phyloP scores from a whole-genome alignment of 2,113 vertebrate genomes.

The Gobio gobio region DNA sequence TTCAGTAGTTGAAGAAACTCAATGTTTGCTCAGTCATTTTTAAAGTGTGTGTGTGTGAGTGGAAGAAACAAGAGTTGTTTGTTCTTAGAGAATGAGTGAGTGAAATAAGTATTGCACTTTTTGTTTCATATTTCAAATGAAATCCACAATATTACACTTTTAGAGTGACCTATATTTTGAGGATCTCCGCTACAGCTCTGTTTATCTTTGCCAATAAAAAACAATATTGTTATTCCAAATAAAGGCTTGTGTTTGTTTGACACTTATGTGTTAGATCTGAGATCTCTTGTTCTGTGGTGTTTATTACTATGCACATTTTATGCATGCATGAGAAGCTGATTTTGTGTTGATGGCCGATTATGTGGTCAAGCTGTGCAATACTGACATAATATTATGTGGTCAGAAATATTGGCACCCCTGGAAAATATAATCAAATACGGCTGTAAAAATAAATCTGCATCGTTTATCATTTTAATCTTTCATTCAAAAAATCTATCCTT shows the following conservation, averaged over 20 bases:
- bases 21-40: neutral
- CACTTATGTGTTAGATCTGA: neutral
- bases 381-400: no score
- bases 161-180: neutral
- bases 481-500: no score
- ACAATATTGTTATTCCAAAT: neutral
- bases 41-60: neutral
- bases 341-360: no score
- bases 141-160: neutral
- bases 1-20: neutral
- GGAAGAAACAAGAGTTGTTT: neutral
- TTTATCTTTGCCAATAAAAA: constrained; percentile 23
- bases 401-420: no score
- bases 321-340: no score
- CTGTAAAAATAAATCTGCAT: no score
- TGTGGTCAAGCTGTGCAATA: no score
- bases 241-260: neutral
- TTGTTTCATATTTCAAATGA: constrained; percentile 13
- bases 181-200: neutral
- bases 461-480: no score
- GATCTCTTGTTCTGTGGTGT: no score
- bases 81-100: neutral
- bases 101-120: neutral
- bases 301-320: no score
- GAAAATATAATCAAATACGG: no score